These are phyloP conservation scores for Lophochroa leadbeateri DNA, from an alignment of 2,113 vertebrate species.

Conservation along the genomic window DNA sequence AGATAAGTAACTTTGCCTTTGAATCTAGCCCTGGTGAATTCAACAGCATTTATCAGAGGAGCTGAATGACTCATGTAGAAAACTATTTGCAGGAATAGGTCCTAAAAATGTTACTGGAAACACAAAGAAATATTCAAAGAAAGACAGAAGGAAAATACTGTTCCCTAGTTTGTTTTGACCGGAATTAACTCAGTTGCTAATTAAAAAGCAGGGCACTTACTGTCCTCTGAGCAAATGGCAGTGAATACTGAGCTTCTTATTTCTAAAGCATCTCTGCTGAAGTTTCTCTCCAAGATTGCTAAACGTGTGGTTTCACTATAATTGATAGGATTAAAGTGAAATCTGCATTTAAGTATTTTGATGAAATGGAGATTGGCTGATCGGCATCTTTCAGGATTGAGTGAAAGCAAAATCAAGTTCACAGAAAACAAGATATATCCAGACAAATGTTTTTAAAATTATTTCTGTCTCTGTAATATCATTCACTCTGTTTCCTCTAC, in stretches of 20 bases:
- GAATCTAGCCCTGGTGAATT: constrained; percentile 22
- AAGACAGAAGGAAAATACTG: not conserved
- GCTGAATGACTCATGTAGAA: constrained; percentile 14
- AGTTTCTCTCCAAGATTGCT: not conserved
- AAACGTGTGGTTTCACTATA: not conserved
- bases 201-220: not conserved
- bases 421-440: not conserved
- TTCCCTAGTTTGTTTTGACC: not conserved
- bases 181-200: not conserved
- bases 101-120: not conserved
- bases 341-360: not conserved
- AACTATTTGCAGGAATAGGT: constrained; percentile 13
- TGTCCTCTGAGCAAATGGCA: not conserved
- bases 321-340: not conserved
- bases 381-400: not conserved
- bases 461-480: not conserved
- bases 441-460: not conserved
- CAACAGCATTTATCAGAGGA: constrained; percentile 30
- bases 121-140: not conserved
- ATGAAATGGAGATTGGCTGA: not conserved
- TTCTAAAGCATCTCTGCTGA: not conserved
- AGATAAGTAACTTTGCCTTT: constrained; percentile 28
- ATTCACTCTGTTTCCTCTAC: not conserved
- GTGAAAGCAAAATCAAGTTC: not conserved
- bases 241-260: not conserved